phyloP scores from a whole-genome alignment of 2,888 invertebrate species.

The Ashinkailepas kermadecensis region DNA sequence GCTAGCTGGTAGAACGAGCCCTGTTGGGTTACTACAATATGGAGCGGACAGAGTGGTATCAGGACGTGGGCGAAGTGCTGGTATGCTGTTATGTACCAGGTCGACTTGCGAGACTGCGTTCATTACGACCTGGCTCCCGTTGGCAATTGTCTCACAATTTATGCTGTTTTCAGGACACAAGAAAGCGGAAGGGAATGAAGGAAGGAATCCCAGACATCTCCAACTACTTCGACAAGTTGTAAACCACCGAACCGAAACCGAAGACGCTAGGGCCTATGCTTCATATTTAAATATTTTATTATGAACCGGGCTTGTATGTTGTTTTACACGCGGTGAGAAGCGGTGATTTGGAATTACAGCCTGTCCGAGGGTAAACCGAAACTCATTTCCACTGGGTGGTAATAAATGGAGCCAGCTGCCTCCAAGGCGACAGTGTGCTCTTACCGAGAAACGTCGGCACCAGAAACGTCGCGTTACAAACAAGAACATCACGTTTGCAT shows the following conservation, averaged over 20 bases:
- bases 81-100: no score
- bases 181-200: conserved; percentile 98
- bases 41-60: no score
- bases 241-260: conserved; percentile 40
- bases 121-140: neutral
- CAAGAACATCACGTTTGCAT: no score
- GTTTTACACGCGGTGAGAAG: conserved; percentile 2
- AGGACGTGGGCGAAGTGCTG: no score
- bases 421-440: neutral
- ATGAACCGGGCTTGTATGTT: conserved; percentile 10
- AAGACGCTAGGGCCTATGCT: neutral
- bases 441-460: no score
- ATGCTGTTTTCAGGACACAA: conserved; percentile 59
- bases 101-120: no score
- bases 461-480: no score
- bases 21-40: no score
- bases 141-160: neutral
- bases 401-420: conserved; percentile 1
- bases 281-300: conserved; percentile 17
- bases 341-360: neutral
- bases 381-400: neutral
- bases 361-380: neutral
- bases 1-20: no score
- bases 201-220: conserved; percentile 91
- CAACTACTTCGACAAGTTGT: conserved; percentile 98